Evolutionary conservation across 2,797 vertebrate species (phyloP).

Genomic region (Urocyon cinereoargenteus): DNA sequence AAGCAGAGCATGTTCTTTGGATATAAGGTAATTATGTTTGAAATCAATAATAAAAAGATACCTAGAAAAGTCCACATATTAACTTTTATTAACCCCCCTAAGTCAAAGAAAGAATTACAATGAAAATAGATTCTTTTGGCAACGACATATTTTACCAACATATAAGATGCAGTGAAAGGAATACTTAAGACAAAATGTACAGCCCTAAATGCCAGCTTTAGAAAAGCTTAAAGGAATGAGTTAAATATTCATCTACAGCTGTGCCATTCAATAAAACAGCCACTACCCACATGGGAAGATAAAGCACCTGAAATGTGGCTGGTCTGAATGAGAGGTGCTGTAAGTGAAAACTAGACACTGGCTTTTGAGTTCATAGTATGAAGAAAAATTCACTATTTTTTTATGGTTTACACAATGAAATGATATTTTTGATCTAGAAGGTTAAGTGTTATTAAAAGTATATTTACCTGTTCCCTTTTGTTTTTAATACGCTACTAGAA

Average conservation of each 20-base stretch:
- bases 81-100: not conserved
- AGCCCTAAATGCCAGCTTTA: not conserved
- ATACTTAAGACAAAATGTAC: not conserved
- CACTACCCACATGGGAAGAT: not conserved
- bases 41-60: slow-evolving; percentile 19
- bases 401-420: not conserved
- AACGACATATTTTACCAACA: not conserved
- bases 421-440: not conserved
- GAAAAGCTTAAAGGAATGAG: not conserved
- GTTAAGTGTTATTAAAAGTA: not conserved
- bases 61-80: not conserved
- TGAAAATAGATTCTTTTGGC: not conserved
- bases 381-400: not conserved
- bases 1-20: slow-evolving; percentile 1
- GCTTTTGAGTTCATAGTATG: not conserved
- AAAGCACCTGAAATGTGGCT: not conserved
- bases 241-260: not conserved
- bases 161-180: not conserved
- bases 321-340: not conserved
- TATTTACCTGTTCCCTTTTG: not conserved
- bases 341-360: not conserved
- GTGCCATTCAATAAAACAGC: not conserved
- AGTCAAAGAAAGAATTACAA: not conserved
- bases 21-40: not conserved
- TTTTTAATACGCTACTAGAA: not conserved